phyloP scores from a whole-genome alignment of 2,797 vertebrate genomes.

The Melanogrammus aeglefinus region DNA sequence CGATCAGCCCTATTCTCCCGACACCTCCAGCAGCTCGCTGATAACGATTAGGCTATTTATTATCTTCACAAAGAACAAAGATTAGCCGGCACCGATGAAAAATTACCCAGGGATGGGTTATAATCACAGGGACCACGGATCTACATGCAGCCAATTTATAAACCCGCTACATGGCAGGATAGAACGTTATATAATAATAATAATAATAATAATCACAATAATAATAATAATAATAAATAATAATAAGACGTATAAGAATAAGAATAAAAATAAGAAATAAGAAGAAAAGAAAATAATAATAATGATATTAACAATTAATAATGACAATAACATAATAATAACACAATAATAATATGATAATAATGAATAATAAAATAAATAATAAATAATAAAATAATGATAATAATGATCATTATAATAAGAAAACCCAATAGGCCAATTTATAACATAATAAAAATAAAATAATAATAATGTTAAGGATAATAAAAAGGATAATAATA shows the following conservation, averaged over 20 bases:
- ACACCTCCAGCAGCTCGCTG: constrained; percentile 97
- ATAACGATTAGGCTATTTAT: constrained; percentile 99
- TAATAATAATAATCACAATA: constrained; percentile 13
- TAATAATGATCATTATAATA: background rate
- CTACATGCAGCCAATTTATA: constrained; percentile 55
- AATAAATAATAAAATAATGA: background rate
- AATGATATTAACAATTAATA: background rate
- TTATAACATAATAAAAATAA: no score
- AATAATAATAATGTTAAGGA: no score
- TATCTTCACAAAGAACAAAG: constrained; percentile 99
- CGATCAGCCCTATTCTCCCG: constrained; percentile 89
- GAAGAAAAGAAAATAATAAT: background rate
- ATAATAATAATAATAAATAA: background rate
- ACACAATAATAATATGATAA: background rate
- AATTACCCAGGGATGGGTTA: constrained; percentile 94
- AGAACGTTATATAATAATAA: background rate
- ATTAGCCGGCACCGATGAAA: constrained; percentile 97
- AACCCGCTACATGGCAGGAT: background rate
- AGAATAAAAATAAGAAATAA: background rate
- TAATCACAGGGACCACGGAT: constrained; percentile 82
- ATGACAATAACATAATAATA: constrained; percentile 2
- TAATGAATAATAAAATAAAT: background rate
- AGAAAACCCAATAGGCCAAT: constrained; percentile 6
- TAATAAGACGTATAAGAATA: background rate
- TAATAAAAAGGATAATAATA: background rate